These are phyloP conservation scores for Pyrgilauda ruficollis DNA, from an alignment of 2,113 vertebrate species.

Conservation along the genomic window DNA sequence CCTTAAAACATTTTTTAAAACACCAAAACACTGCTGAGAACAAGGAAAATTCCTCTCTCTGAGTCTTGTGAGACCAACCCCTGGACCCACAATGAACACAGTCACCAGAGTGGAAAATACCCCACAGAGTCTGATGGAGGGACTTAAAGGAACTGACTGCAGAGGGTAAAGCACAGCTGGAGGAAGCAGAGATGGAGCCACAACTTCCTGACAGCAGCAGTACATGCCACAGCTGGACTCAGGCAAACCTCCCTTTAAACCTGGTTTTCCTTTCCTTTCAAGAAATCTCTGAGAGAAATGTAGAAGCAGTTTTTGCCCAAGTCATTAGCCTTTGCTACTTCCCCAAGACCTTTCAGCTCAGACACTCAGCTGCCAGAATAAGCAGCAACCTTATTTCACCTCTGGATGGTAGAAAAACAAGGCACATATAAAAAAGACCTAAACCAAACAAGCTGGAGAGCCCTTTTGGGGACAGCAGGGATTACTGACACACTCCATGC, in stretches of 20 bases:
- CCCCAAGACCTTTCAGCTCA: background rate
- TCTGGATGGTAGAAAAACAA: background rate
- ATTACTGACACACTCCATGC: background rate
- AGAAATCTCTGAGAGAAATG: background rate
- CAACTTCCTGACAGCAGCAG: background rate
- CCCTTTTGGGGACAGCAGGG: background rate
- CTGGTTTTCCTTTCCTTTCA: background rate
- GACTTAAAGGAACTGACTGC: background rate
- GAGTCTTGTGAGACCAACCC: background rate
- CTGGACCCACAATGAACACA: accelerated
- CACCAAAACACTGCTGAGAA: background rate
- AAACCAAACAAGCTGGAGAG: background rate
- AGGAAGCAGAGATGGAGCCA: background rate
- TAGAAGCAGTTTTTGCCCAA: background rate
- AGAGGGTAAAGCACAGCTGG: background rate
- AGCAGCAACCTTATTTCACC: background rate
- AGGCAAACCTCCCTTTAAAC: background rate
- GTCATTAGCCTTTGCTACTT: background rate
- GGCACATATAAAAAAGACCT: background rate
- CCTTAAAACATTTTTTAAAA: background rate
- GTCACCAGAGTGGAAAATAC: background rate
- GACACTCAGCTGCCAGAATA: background rate
- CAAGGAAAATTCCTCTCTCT: background rate
- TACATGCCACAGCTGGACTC: background rate
- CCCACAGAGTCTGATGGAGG: background rate